Evolutionary conservation across 1,140 invertebrate species (phyloP).

Genomic region (Drosophila ambigua): DNA sequence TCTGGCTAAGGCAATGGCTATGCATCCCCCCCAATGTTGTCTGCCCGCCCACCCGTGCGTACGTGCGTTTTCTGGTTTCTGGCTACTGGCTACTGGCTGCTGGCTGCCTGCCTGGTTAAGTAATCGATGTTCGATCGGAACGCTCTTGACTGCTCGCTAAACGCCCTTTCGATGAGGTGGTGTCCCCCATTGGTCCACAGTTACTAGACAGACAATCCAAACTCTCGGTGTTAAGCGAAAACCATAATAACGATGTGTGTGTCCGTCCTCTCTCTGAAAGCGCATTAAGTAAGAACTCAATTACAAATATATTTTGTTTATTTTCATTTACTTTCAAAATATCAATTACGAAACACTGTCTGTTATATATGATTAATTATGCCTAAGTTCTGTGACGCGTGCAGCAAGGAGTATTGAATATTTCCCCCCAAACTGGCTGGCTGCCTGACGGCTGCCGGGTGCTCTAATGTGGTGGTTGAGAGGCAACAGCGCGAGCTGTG

Average conservation of each 20-base stretch:
- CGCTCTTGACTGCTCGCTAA: slow-evolving; percentile 49
- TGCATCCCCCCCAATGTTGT: not conserved
- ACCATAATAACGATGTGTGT: slow-evolving; percentile 76
- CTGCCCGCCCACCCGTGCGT: too few species aligned
- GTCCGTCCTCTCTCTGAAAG: slow-evolving; percentile 79
- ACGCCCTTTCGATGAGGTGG: slow-evolving; percentile 62
- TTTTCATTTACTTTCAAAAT: slow-evolving; percentile 55
- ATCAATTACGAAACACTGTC: slow-evolving; percentile 41
- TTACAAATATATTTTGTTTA: slow-evolving; percentile 72
- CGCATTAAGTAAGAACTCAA: slow-evolving; percentile 82
- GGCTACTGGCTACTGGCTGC: slow-evolving; percentile 33
- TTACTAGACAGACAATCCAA: slow-evolving; percentile 75
- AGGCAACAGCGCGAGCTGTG: not conserved
- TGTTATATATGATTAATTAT: slow-evolving; percentile 56
- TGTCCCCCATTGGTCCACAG: slow-evolving; percentile 70
- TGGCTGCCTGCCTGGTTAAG: slow-evolving; percentile 50
- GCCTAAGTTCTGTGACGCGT: slow-evolving; percentile 71
- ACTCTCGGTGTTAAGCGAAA: slow-evolving; percentile 66
- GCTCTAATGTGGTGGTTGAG: slow-evolving; percentile 17
- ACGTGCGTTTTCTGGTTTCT: slow-evolving; percentile 6
- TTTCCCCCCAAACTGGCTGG: slow-evolving; percentile 27
- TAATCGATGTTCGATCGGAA: slow-evolving; percentile 69
- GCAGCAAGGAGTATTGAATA: slow-evolving; percentile 67
- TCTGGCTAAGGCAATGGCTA: slow-evolving; percentile 31
- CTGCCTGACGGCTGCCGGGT: too few species aligned